Conservation (phyloP, 1,140 invertebrate species). For the Rhyacophila brunnea region DNA sequence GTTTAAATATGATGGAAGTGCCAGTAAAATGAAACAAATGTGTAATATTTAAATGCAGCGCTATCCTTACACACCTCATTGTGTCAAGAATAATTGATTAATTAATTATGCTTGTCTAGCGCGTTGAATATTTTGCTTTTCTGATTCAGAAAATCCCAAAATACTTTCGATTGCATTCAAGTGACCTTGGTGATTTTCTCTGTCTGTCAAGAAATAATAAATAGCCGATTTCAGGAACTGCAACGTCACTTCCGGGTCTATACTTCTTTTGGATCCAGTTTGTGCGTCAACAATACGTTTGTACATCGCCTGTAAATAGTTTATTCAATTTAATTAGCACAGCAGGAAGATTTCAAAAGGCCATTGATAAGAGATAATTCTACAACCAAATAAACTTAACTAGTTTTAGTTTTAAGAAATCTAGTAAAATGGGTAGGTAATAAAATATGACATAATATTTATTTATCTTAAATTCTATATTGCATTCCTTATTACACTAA, state of each 20-base stretch:
- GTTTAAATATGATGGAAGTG: too few species aligned
- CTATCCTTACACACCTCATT: too few species aligned
- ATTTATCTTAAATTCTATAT: too few species aligned
- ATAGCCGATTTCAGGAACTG: slow-evolving; percentile 88
- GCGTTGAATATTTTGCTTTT: slow-evolving; percentile 73
- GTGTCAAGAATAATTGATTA: too few species aligned
- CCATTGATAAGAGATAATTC: not conserved
- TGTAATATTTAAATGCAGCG: too few species aligned
- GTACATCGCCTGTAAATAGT: slow-evolving; percentile 73
- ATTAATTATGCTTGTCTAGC: slow-evolving; percentile 44
- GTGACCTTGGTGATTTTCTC: slow-evolving; percentile 80
- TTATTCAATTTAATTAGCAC: slow-evolving; percentile 7
- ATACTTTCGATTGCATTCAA: slow-evolving; percentile 85
- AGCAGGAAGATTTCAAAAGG: slow-evolving; percentile 1
- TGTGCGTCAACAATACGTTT: slow-evolving; percentile 71
- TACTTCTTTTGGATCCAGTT: slow-evolving; percentile 60
- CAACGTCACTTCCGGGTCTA: slow-evolving; percentile 82
- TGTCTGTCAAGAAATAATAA: slow-evolving; percentile 85
- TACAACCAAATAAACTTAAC: too few species aligned
- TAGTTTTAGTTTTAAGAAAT: too few species aligned
- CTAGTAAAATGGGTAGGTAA: too few species aligned
- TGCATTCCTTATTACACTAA: too few species aligned
- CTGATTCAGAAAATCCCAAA: slow-evolving; percentile 72
- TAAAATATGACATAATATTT: too few species aligned
- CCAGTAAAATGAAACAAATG: too few species aligned